These are phyloP conservation scores for Hyles vespertilio DNA, from an alignment of 1,140 invertebrate species.

Conservation along the genomic window DNA sequence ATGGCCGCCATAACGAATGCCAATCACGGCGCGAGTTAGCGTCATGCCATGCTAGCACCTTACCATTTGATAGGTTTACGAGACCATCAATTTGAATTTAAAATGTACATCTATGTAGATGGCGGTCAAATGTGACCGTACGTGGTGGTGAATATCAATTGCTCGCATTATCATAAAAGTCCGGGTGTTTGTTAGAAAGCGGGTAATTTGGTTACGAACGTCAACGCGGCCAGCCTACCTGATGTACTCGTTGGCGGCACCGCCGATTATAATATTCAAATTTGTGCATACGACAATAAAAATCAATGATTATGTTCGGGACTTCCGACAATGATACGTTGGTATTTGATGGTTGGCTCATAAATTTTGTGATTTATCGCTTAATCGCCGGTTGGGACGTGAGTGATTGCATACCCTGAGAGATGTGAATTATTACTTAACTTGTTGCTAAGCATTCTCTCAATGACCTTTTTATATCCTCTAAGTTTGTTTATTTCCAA, in stretches of 20 bases:
- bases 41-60: constrained; percentile 45
- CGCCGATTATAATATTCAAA: constrained; percentile 39
- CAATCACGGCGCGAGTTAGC: constrained; percentile 49
- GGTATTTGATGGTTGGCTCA: constrained; percentile 3
- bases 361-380: constrained; percentile 1
- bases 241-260: constrained; percentile 47
- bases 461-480: too few relatives aligned
- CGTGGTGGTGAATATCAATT: constrained; percentile 60
- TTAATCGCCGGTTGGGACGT: not conserved
- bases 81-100: constrained; percentile 69
- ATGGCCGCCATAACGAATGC: constrained; percentile 57
- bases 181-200: constrained; percentile 70
- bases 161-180: constrained; percentile 66
- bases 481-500: too few relatives aligned
- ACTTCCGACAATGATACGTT: constrained; percentile 45
- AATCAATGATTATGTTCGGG: constrained; percentile 46
- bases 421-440: too few relatives aligned
- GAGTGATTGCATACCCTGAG: too few relatives aligned
- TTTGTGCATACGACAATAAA: constrained; percentile 54
- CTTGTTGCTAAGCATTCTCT: too few relatives aligned
- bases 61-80: constrained; percentile 70
- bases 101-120: constrained; percentile 65
- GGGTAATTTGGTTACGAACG: constrained; percentile 69
- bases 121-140: constrained; percentile 69
- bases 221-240: constrained; percentile 49